Evolutionary conservation across 1,140 invertebrate species (phyloP), one percentile per base, ranked within the genome.

Genomic region (Copidosoma floridanum): DNA sequence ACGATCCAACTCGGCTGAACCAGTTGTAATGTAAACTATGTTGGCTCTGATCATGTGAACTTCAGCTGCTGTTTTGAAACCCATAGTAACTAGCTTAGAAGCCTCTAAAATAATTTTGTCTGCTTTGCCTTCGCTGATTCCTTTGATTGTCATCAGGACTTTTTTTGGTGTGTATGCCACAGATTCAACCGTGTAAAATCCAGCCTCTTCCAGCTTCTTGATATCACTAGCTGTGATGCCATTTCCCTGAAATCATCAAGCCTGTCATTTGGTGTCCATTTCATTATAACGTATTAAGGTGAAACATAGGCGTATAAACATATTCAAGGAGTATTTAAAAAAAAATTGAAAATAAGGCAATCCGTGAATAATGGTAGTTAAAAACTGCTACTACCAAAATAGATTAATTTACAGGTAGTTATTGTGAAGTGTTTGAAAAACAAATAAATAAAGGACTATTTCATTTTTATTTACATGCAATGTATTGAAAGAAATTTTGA

Each of bases 81-180:
- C 97, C 90, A 99, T 95, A 0, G 94, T 93, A 3, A 99, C 93
- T 16, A 98, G 72, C 81, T 98, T 99, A 0, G 86, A 84, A 6
- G 95, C 95, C 83, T 98, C 95, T 44, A 85, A 85, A 53, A 97
- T 69, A 61, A 99, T 90, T 84, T 98, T 98, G 65, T 99, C 97
- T 23, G 94, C 97, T 80, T 99, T 99, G 11, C 89, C 89, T 76
- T 99, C 97, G 58, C 94, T 97, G 48, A 99, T 95, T 2, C 98
- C 98, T 82, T 98, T 98, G 18, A 99, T 94, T 7, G 85, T 76
- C 10, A 97, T 75, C 0, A 99, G 77, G 70, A 87, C 85, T 78
- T 98, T 98, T 72, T 95, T 97, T 0, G 96, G 92, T 2, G 94
- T 88, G 84, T 91, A 98, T 6, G 96, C 96, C 20, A 99, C 87